Evolutionary conservation across 37 sponge, comb jelly and placozoan species (phyloP).

Genomic region (Beroe forskalii): DNA sequence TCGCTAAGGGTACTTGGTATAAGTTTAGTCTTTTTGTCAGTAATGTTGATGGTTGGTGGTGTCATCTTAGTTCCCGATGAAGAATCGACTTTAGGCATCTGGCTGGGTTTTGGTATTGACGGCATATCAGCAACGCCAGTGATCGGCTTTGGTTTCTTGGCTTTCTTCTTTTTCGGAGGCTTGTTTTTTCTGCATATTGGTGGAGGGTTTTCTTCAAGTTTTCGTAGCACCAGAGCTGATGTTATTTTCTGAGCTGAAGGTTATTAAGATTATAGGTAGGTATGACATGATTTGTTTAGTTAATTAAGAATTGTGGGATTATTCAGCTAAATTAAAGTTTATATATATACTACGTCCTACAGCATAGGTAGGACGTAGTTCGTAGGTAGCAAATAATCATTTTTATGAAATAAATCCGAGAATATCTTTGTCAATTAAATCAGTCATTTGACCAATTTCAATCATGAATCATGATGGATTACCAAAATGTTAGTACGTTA

Average conservation of each 20-base stretch:
- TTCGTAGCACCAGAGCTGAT: neutral
- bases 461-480: too few relatives aligned
- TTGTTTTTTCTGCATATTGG: neutral
- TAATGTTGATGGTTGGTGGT: neutral
- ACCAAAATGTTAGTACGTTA: too few relatives aligned
- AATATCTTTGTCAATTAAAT: too few relatives aligned
- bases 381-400: too few relatives aligned
- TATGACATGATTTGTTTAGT: too few relatives aligned
- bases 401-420: too few relatives aligned
- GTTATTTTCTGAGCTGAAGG: constrained; percentile 29
- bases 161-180: neutral
- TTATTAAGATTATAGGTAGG: too few relatives aligned
- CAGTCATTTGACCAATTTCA: too few relatives aligned
- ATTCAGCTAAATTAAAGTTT: too few relatives aligned
- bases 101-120: neutral
- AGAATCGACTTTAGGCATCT: neutral
- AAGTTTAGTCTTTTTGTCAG: neutral
- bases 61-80: neutral
- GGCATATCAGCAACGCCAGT: constrained; percentile 5
- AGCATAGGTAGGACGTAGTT: too few relatives aligned
- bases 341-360: too few relatives aligned
- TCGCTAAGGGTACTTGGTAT: neutral
- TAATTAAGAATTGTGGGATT: too few relatives aligned
- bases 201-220: constrained; percentile 26
- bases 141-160: neutral